A percentile compares a stretch with the other conserved stretches of the same genome.
These are phyloP conservation scores for Amiota minor DNA, from an alignment of 2,888 invertebrate species.

Conservation along the genomic window DNA sequence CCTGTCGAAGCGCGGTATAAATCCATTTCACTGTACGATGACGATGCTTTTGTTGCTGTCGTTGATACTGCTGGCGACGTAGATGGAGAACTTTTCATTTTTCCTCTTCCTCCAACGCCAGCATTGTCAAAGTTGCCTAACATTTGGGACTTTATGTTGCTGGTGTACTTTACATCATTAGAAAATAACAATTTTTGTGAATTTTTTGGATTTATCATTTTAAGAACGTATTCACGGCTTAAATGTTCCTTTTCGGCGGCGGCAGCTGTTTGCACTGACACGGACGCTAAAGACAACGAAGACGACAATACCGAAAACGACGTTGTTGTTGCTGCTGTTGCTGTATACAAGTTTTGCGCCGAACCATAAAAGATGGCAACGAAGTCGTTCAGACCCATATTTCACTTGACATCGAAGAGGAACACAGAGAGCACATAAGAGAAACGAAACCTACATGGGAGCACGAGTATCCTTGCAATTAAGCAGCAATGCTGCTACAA, in stretches of 20 bases:
- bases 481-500: constrained; percentile 46
- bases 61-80: constrained; percentile 10
- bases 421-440: not conserved
- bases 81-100: constrained; percentile 33
- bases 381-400: constrained; percentile 73
- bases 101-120: constrained; percentile 37
- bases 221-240: constrained; percentile 58
- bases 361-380: constrained; percentile 73
- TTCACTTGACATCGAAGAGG: not conserved
- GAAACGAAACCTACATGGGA: not conserved
- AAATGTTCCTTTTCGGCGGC: not conserved
- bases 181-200: constrained; percentile 62
- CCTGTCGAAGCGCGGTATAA: constrained; percentile 52
- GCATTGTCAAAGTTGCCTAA: constrained; percentile 40
- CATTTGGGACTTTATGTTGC: constrained; percentile 49
- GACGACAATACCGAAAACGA: constrained; percentile 51
- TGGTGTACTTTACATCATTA: constrained; percentile 63
- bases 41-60: constrained; percentile 35
- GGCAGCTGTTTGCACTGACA: constrained; percentile 34
- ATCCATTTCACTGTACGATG: constrained; percentile 68
- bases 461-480: not conserved
- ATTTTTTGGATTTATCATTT: constrained; percentile 71
- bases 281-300: constrained; percentile 9
- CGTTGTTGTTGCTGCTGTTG: constrained; percentile 46
- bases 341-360: constrained; percentile 65